Percentiles rank a stretch among this genome's conserved stretches.
phyloP scores from a whole-genome alignment of 2,888 invertebrate genomes.

The Leptinotarsa rubiginosa region DNA sequence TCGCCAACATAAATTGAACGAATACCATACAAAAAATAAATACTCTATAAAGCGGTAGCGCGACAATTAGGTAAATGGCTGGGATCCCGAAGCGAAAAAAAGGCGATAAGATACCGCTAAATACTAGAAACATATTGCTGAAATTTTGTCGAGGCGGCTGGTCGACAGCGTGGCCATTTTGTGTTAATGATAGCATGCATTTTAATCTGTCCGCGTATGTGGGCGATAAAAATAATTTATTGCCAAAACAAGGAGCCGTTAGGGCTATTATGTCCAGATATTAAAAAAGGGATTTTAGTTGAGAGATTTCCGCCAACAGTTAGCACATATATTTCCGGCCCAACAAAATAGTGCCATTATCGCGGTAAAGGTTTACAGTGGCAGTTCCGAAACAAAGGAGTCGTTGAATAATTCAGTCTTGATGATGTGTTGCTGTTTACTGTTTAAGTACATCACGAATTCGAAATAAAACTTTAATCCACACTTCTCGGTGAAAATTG shows the following conservation, averaged over 20 bases:
- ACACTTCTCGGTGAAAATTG: too few relatives aligned
- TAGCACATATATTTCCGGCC: conserved; percentile 1
- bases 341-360: neutral
- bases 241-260: conserved; percentile 27
- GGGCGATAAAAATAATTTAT: conserved; percentile 49
- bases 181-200: conserved; percentile 48
- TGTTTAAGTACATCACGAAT: neutral
- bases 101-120: conserved; percentile 22
- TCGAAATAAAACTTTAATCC: too few relatives aligned
- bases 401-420: too few relatives aligned
- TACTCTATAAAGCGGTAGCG: conserved; percentile 16
- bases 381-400: neutral
- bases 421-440: too few relatives aligned
- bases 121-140: conserved; percentile 20
- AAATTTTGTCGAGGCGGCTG: conserved; percentile 21
- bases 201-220: conserved; percentile 49
- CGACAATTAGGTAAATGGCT: conserved; percentile 17
- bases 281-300: conserved; percentile 24
- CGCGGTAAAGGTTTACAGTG: neutral
- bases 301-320: conserved; percentile 12
- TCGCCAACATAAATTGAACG: neutral
- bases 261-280: conserved; percentile 20
- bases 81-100: conserved; percentile 2
- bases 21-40: conserved; percentile 2
- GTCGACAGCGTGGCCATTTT: conserved; percentile 26